Conservation (phyloP, 2,888 invertebrate species). For the Biston stratarius region DNA sequence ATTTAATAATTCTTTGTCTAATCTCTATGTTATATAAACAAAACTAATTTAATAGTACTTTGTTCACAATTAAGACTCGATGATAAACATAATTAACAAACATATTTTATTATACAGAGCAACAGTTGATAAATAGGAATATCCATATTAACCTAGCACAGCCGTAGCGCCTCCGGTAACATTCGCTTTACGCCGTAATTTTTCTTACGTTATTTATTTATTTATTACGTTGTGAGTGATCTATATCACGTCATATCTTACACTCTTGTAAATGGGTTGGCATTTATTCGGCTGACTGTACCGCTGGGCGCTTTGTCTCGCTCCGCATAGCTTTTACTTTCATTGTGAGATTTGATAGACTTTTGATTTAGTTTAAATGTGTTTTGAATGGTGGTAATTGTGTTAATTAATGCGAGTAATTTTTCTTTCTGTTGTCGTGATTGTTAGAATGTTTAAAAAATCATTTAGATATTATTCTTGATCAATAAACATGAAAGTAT, state of each 20-base stretch:
- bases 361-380: conserved; percentile 41
- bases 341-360: conserved; percentile 50
- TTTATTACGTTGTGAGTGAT: conserved; percentile 86
- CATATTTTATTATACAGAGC: too few relatives aligned
- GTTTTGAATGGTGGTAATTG: conserved; percentile 38
- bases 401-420: conserved; percentile 20
- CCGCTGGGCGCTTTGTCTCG: conserved; percentile 51
- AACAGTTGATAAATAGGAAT: conserved; percentile 5
- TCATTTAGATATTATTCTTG: neutral
- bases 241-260: conserved; percentile 86
- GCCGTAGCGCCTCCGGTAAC: conserved; percentile 81
- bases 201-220: conserved; percentile 87
- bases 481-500: neutral
- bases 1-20: too few relatives aligned
- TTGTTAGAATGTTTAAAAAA: neutral
- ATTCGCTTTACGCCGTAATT: conserved; percentile 86
- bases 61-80: too few relatives aligned
- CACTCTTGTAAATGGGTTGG: conserved; percentile 84
- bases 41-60: too few relatives aligned
- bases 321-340: conserved; percentile 57
- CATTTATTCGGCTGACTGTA: conserved; percentile 71
- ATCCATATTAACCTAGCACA: conserved; percentile 61
- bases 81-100: too few relatives aligned
- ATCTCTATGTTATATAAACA: too few relatives aligned
- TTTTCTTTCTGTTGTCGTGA: conserved; percentile 2